Conservation (phyloP, 2,113 vertebrate species). For the Fulmarus glacialis region DNA sequence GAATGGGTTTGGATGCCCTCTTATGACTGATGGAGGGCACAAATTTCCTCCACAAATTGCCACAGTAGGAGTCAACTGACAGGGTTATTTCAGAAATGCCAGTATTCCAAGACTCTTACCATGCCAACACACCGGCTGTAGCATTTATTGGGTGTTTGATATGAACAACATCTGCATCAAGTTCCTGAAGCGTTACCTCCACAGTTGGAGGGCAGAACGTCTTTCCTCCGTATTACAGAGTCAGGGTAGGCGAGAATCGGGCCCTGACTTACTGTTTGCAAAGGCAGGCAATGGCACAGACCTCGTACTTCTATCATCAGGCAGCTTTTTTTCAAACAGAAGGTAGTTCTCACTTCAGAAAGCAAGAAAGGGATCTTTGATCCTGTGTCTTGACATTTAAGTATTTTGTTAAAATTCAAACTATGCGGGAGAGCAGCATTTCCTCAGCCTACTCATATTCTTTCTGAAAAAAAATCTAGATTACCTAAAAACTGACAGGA, state of each 20-base stretch:
- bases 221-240: background rate
- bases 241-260: background rate
- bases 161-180: background rate
- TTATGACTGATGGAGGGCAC: background rate
- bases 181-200: background rate
- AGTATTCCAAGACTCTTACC: background rate
- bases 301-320: background rate
- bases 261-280: background rate
- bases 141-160: background rate
- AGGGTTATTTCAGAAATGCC: background rate
- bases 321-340: background rate
- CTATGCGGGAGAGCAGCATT: background rate
- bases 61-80: background rate
- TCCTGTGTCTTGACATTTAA: background rate
- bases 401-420: background rate
- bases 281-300: background rate
- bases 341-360: background rate
- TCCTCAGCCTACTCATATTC: background rate
- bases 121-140: background rate
- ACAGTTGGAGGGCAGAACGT: background rate
- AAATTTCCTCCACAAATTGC: background rate
- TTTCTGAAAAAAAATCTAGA: background rate
- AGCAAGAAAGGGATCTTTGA: background rate
- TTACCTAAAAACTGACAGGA: background rate
- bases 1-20: background rate